Conservation (phyloP, 2,888 invertebrate species). For the Ophioninae sp. region DNA sequence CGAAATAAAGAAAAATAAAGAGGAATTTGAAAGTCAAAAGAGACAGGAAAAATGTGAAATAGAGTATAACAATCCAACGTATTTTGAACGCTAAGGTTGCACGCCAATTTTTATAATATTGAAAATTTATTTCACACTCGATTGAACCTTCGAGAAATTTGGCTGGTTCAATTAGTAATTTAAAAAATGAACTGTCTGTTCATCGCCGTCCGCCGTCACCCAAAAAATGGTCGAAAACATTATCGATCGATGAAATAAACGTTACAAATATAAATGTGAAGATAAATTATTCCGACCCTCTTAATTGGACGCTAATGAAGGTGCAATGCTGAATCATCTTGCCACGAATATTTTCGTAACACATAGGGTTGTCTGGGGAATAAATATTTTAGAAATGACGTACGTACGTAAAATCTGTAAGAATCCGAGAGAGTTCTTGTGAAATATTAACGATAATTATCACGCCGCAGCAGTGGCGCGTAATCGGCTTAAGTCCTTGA, state of each 20-base stretch:
- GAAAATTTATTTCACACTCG: background rate
- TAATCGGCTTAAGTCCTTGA: constrained; percentile 65
- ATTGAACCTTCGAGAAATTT: background rate
- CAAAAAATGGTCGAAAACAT: too few species aligned
- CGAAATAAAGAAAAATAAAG: background rate
- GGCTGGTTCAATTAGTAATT: background rate
- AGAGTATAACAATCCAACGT: background rate
- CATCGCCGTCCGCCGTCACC: too few species aligned
- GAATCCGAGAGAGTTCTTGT: constrained; percentile 29
- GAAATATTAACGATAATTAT: constrained; percentile 59
- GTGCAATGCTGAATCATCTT: too few species aligned
- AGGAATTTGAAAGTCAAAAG: background rate
- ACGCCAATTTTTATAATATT: background rate
- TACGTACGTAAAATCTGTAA: background rate
- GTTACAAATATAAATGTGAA: too few species aligned
- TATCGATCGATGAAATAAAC: too few species aligned
- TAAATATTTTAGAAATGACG: background rate
- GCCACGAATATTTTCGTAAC: constrained; percentile 1
- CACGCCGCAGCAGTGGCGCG: constrained; percentile 44
- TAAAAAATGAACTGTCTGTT: background rate
- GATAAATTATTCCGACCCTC: too few species aligned
- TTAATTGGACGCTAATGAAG: too few species aligned
- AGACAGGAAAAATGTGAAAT: too few species aligned
- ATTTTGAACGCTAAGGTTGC: background rate
- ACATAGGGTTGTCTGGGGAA: background rate